Base-by-base conservation (phyloP, 2,797 vertebrate genomes). In the Melanotaenia maccullochi region DNA sequence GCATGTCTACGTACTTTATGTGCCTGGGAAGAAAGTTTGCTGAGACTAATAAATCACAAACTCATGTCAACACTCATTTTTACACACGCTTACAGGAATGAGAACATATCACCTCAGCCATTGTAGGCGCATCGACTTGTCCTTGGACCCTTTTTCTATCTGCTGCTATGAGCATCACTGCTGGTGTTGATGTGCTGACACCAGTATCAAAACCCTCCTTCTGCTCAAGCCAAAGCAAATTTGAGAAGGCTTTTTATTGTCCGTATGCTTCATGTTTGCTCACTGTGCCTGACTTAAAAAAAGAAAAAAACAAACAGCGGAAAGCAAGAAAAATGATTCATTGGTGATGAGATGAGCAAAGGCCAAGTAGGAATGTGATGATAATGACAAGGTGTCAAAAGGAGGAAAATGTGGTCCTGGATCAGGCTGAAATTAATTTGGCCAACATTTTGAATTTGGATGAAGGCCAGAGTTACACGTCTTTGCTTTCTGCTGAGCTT, bases 21-120 rank as follows among this genome's bases (percentile, higher is more conserved):
- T 40, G 73, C 63, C 51, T 28, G 56, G 65, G 62, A 68, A 44
- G 30, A 74, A 74, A 66, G 74, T 69, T 80, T 63, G 61, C 64
- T 67, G 59, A 65, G 57, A 76, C 75, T 78, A 79, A 90, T 87
- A 78, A 90, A 83, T 91, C 89, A 87, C 75, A 75, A 61, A 44
- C 60, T 78, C 30, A 24, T 49, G 28, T 76, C 82, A 78, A 54
- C 71, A 60, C 68, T 77, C 63, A 24, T 82, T 83, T 86, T 69
- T 69, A 84, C 73, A 58, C 83, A 71, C 77, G 49, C 25, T 54
- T 14, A 8, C 55, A 65, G 65, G 36, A 30, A 58, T 33, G 70
- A 65, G 54, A 73, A 64, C 25, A 20, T 57, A 60, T 73, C 2
- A 5, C 73, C 68, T 72, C 59, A 33, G 70, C 57, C 67, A 68